A percentile compares a stretch with the other conserved stretches of the same genome.
Evolutionary conservation across 2,888 invertebrate genomes (phyloP).

Genomic region (Alsophila aescularia): DNA sequence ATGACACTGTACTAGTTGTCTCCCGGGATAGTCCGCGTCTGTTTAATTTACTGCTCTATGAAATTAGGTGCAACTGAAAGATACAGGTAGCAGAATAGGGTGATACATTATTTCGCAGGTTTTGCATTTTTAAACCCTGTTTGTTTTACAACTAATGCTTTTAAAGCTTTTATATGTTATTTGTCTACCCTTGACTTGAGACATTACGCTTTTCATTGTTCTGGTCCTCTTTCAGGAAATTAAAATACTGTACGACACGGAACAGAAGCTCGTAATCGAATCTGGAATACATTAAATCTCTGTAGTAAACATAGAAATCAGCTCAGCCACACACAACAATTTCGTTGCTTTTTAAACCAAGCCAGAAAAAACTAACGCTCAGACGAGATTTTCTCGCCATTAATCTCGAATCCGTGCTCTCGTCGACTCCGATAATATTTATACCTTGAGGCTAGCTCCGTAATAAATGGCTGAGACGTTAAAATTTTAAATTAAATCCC

Average conservation of each 20-base stretch:
- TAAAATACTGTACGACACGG: no score
- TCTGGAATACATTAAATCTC: no score
- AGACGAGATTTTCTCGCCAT: conserved; percentile 15
- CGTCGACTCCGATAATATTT: conserved; percentile 26
- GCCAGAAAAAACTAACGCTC: conserved; percentile 5
- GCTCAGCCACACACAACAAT: no score
- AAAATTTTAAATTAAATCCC: conserved; percentile 42
- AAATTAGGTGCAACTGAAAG: conserved; percentile 18
- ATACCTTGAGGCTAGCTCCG: conserved; percentile 25
- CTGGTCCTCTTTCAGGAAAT: no score
- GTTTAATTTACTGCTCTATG: conserved; percentile 17
- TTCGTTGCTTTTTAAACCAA: no score
- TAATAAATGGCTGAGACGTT: conserved; percentile 35
- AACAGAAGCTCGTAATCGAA: no score
- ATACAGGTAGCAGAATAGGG: background rate
- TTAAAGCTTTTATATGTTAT: no score
- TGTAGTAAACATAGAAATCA: background rate
- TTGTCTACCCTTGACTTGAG: no score
- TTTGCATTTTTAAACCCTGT: no score
- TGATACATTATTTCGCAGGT: background rate
- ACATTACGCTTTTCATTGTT: no score
- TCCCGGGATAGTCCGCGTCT: conserved; percentile 6
- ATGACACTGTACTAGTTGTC: background rate
- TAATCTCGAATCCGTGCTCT: conserved; percentile 23
- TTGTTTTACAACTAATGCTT: no score